A percentile compares a stretch with the other conserved stretches of the same genome.
phyloP scores from a whole-genome alignment of 64 coral and sea anemone genomes.

The Stichodactyla mertensii region DNA sequence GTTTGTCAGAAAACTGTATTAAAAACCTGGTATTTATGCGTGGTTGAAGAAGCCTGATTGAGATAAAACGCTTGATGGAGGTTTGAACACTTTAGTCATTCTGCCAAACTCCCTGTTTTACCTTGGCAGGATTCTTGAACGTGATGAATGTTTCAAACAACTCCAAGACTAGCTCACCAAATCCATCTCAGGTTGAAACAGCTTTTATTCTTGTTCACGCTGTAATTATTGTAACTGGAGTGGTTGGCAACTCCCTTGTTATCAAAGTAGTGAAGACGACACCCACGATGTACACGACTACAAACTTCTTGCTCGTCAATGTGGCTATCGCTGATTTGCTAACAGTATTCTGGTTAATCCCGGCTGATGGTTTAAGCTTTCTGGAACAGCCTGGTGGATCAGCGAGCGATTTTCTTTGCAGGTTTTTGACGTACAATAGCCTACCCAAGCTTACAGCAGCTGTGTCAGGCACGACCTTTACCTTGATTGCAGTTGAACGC shows the following conservation, averaged over 20 bases:
- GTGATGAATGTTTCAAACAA: not conserved
- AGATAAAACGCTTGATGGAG: not conserved
- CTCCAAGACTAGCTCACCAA: not conserved
- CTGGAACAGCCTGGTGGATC: not conserved
- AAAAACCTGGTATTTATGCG: not conserved
- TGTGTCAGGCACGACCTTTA: slow-evolving; percentile 31
- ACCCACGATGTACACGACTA: slow-evolving; percentile 27
- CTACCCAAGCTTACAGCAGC: slow-evolving; percentile 33
- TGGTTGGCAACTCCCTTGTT: slow-evolving; percentile 18
- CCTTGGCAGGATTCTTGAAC: too few species aligned
- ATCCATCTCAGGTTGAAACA: not conserved
- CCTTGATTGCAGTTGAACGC: slow-evolving; percentile 50
- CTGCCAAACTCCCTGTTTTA: too few species aligned
- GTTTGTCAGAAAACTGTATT: not conserved
- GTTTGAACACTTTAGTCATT: not conserved
- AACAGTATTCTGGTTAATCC: slow-evolving; percentile 1
- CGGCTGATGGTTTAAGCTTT: not conserved
- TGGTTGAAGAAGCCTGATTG: not conserved
- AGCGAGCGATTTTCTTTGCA: slow-evolving; percentile 47
- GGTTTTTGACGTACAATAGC: slow-evolving; percentile 48
- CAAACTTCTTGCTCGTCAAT: slow-evolving; percentile 41
- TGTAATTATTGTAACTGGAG: slow-evolving; percentile 19
- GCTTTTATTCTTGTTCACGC: slow-evolving; percentile 29
- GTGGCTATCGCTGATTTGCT: slow-evolving; percentile 34
- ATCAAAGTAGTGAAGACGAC: slow-evolving; percentile 14